phyloP scores from a whole-genome alignment of 2,113 vertebrate genomes.

The Rutilus rutilus region DNA sequence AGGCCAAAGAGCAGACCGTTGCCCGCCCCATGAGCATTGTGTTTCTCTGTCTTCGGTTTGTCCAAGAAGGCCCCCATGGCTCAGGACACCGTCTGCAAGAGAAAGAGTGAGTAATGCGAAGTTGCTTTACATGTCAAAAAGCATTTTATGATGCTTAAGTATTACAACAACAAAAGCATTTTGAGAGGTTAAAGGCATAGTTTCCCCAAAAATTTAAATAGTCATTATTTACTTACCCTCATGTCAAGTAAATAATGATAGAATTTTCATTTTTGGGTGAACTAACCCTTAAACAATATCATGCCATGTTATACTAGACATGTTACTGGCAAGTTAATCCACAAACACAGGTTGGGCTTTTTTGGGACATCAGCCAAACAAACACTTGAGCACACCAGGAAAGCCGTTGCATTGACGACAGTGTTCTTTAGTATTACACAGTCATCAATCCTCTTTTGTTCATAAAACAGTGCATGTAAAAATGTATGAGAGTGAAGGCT shows the following conservation, averaged over 20 bases:
- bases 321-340: not conserved
- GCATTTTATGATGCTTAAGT: not conserved
- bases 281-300: not conserved
- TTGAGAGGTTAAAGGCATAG: not conserved
- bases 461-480: not conserved
- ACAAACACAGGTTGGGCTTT: not conserved
- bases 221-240: not conserved
- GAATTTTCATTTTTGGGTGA: not conserved
- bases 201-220: not conserved
- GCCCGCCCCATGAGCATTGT: conserved; percentile 93
- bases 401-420: not conserved
- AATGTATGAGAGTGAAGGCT: not conserved
- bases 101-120: not conserved
- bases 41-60: conserved; percentile 99
- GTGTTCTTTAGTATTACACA: not conserved
- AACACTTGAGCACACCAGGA: not conserved
- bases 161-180: not conserved
- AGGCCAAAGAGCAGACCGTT: conserved; percentile 94
- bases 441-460: not conserved
- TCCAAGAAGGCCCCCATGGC: conserved; percentile 99
- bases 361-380: not conserved
- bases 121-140: not conserved
- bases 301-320: not conserved
- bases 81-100: conserved; percentile 73
- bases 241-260: not conserved